These are phyloP conservation scores for Linyphia triangularis DNA, from an alignment of 2,888 invertebrate species.

Conservation along the genomic window DNA sequence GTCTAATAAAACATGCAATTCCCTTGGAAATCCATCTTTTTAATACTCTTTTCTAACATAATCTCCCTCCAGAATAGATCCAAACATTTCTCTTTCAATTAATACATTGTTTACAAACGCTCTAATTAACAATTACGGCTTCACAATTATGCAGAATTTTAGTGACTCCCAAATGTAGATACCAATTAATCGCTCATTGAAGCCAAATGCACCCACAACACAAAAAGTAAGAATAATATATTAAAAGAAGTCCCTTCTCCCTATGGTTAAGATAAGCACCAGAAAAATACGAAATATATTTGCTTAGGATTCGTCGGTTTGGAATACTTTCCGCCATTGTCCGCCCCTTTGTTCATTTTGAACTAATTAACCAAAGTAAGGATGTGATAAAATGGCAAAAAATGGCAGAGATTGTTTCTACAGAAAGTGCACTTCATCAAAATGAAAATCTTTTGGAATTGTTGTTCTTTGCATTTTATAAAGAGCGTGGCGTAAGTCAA, in stretches of 20 bases:
- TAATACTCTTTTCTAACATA: too few species aligned
- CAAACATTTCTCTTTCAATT: neutral
- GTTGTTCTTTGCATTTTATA: too few species aligned
- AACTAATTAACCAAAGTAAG: neutral
- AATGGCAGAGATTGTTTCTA: neutral
- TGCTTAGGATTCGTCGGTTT: neutral
- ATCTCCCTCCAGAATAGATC: neutral
- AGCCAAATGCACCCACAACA: neutral
- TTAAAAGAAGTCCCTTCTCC: neutral
- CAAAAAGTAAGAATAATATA: neutral
- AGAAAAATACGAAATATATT: neutral
- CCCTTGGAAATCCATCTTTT: too few species aligned
- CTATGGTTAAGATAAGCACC: neutral
- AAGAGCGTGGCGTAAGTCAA: too few species aligned
- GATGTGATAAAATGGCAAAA: slow-evolving; percentile 1
- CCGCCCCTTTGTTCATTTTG: neutral
- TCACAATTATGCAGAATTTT: neutral
- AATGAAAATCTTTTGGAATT: too few species aligned
- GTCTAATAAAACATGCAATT: too few species aligned
- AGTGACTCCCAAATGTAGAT: neutral
- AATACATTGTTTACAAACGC: neutral
- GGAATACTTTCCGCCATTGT: neutral
- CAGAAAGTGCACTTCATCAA: neutral
- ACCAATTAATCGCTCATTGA: neutral
- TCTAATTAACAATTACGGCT: neutral